Conservation (phyloP, 2,888 invertebrate genomes). For the Alsophila aescularia region DNA sequence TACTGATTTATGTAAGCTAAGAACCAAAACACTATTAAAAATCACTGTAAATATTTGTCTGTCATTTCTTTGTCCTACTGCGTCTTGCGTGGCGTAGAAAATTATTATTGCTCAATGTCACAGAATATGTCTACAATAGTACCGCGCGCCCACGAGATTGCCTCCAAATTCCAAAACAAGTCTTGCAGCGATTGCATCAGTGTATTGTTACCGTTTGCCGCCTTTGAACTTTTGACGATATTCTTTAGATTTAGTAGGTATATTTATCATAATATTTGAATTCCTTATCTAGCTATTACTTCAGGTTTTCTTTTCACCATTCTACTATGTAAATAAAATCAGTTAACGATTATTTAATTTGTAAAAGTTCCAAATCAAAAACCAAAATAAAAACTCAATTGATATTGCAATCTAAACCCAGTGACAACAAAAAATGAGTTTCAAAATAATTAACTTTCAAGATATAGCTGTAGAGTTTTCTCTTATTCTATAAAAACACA, state of each 20-base stretch:
- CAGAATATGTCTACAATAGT: constrained; percentile 11
- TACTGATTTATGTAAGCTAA: not conserved
- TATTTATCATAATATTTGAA: not conserved
- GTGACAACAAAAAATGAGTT: too few species aligned
- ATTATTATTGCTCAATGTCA: constrained; percentile 64
- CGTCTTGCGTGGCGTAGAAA: constrained; percentile 54
- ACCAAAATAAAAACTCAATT: too few species aligned
- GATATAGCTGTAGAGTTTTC: too few species aligned
- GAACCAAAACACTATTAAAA: not conserved
- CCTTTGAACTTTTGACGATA: constrained; percentile 49
- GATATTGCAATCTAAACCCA: too few species aligned
- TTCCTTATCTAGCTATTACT: not conserved
- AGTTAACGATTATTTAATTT: too few species aligned
- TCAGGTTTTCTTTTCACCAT: not conserved
- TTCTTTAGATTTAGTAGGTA: constrained; percentile 3
- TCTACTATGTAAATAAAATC: too few species aligned
- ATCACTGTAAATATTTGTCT: constrained; percentile 42
- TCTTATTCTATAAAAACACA: too few species aligned
- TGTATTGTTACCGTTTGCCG: constrained; percentile 50
- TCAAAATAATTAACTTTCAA: too few species aligned
- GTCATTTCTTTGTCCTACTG: constrained; percentile 48
- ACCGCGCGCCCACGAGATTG: constrained; percentile 19
- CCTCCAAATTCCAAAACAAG: constrained; percentile 53
- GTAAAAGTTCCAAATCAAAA: too few species aligned
- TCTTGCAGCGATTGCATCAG: constrained; percentile 53